Evolutionary conservation across 2,888 invertebrate genomes (phyloP), one percentile per base, ranked within the genome.

Genomic region (Gryllus longicercus): DNA sequence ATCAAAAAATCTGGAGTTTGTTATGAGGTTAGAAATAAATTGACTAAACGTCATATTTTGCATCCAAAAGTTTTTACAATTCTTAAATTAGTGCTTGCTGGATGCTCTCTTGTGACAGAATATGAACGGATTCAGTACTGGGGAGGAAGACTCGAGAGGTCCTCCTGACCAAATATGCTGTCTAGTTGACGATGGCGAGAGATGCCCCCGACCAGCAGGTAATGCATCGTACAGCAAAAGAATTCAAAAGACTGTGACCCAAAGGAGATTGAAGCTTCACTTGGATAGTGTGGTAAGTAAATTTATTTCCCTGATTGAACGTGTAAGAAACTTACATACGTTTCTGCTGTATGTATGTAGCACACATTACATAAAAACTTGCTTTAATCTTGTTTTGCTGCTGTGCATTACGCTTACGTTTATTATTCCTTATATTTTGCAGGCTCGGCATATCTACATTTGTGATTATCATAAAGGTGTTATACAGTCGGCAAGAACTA

Each of bases 191-290:
- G 96, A 96, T 87, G 93, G 93, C 83, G 94, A 94, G 84, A 91
- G 96, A 84, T 98, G 98, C 88, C 91, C 92, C 83, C 92, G 96
- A 86, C 91, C 93, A 80, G 97, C 96, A 84, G 96, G 96, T 83
- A 96, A 96, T 90, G 98, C 98, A 84, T 95, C 96, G 77, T 98
- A 98, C 89, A 97, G 96, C 88, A 98, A 98, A 87, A 92, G 97
- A 84, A 96, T 98, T 85, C 97, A 98, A 88, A 98, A 97, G 88
- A 97, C 95, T 81, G 97, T 97, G 63, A 94, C 95, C 79, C 96
- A 97, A 86, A 91, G 96, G 85, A 92, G 95, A 85, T 91, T 98
- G 75, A 96, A 96, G 86, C 92, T 98, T 75, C 93, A 93, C 86
- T 93, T 95, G 84, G 97, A 98, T 88, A 92, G 90, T 84, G 90